A percentile compares a stretch with the other conserved stretches of the same genome.
Evolutionary conservation across 2,113 vertebrate species (phyloP).

Genomic region (Sinocyclocheilus grahami): DNA sequence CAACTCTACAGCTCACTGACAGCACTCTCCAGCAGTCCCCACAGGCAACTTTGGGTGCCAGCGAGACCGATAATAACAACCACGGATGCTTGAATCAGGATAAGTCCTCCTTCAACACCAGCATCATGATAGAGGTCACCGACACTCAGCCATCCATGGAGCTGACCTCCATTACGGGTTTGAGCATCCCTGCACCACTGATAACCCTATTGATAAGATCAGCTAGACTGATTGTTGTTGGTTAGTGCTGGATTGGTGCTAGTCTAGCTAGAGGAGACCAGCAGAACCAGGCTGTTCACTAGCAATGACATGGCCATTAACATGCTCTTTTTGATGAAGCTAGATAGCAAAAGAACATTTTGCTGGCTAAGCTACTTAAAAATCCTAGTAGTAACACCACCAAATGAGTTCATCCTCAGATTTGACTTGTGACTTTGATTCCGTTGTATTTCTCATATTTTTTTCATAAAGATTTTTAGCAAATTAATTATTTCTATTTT

Average conservation of each 20-base stretch:
- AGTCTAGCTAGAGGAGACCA: not conserved
- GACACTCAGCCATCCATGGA: conserved; percentile 68
- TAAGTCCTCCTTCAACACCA: conserved; percentile 66
- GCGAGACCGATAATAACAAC: conserved; percentile 56
- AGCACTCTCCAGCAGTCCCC: conserved; percentile 26
- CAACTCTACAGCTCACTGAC: conserved; percentile 45
- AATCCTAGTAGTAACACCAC: not conserved
- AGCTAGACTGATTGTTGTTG: not conserved
- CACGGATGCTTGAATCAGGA: conserved; percentile 53
- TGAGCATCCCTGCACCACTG: not conserved
- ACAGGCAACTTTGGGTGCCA: conserved; percentile 44
- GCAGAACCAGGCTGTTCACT: not conserved
- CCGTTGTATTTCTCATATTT: not conserved
- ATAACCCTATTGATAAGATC: not conserved
- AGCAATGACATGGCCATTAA: not conserved
- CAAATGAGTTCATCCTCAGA: not conserved
- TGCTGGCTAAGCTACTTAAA: not conserved
- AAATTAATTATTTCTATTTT: not conserved
- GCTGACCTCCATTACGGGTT: conserved; percentile 76
- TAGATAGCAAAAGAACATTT: not conserved
- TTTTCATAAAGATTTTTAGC: not conserved
- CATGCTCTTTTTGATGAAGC: not conserved
- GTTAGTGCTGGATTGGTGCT: not conserved
- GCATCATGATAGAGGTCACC: conserved; percentile 68
- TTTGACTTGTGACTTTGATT: not conserved